Evolutionary conservation across 2,797 vertebrate species (phyloP), one percentile per base, ranked within the genome.

Genomic region (Sebastes itinus): DNA sequence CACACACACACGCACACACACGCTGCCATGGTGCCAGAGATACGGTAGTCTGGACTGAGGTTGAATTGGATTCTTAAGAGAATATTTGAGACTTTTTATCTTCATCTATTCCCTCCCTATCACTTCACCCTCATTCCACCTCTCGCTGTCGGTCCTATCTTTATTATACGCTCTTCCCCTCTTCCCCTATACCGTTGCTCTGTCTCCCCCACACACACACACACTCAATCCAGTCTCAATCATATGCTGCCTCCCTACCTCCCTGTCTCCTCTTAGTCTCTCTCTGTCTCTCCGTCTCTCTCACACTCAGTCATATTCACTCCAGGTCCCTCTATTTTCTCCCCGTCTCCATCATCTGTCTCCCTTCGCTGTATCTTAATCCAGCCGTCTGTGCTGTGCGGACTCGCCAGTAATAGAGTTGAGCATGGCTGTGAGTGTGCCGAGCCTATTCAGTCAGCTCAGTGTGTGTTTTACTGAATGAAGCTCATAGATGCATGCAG

Each of bases 11-110:
- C 16, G 1, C 42, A 7, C 42, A 18, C 42, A 18, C 33, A 16
- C n/a, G 28, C 30, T 27, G 11, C 20, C 72, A 64, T 0, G 62
- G 52, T 68, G 58, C 42, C 87, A 85, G 62, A 88, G 77, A 84
- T 87, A 62, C 66, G 52, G 71, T 61, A 5, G 68, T 82, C 32
- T 88, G 69, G 70, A 81, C 67, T 70, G 49, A 65, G 75, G 68
- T 77, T 85, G 75, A 88, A 88, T 73, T 85, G 75, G 64, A 83
- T 83, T 87, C 79, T 89, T 69, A 54, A 81, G 75, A 89, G 81
- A 88, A 86, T 82, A 78, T 87, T 83, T 83, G 55, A 78, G 65
- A 76, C 75, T 32, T 89, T 82, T 85, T 82, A 84, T 87, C 83
- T 80, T 79, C 76, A 84, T 89, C 82, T 83, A 16, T 74, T 78